Conservation (phyloP, 2,113 vertebrate species). For the Opisthocomus hoazin region DNA sequence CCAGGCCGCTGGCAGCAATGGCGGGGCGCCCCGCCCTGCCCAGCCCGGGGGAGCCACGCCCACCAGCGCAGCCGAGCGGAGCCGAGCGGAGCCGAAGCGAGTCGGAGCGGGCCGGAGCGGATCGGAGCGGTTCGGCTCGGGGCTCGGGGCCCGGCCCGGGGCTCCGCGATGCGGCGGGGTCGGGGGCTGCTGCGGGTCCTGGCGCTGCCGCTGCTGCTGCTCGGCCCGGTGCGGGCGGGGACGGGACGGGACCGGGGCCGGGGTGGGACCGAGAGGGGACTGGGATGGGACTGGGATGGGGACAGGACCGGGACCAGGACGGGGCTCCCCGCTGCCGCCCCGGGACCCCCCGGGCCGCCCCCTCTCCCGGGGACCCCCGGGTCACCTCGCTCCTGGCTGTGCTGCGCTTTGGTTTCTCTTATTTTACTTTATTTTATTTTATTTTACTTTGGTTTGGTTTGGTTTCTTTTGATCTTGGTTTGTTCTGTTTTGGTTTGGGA, state of each 20-base stretch:
- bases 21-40: background rate
- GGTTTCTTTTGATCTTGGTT: no score
- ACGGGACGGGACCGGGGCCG: background rate
- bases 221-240: background rate
- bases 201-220: background rate
- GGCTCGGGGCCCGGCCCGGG: background rate
- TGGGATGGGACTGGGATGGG: fast-evolving
- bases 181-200: background rate
- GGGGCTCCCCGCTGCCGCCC: background rate
- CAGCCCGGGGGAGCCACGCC: background rate
- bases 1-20: no score
- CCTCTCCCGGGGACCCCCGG: no score
- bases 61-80: background rate
- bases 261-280: fast-evolving
- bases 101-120: background rate
- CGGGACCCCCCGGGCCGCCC: no score
- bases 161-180: background rate
- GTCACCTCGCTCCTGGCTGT: no score
- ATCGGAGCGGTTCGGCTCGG: background rate
- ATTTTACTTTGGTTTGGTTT: no score
- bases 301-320: background rate
- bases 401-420: no score
- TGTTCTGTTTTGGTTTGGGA: no score
- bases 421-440: no score
- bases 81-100: background rate